A percentile compares a stretch with the other conserved stretches of the same genome.
Conservation (phyloP, 2,797 vertebrate genomes). For the Euthynnus affinis region DNA sequence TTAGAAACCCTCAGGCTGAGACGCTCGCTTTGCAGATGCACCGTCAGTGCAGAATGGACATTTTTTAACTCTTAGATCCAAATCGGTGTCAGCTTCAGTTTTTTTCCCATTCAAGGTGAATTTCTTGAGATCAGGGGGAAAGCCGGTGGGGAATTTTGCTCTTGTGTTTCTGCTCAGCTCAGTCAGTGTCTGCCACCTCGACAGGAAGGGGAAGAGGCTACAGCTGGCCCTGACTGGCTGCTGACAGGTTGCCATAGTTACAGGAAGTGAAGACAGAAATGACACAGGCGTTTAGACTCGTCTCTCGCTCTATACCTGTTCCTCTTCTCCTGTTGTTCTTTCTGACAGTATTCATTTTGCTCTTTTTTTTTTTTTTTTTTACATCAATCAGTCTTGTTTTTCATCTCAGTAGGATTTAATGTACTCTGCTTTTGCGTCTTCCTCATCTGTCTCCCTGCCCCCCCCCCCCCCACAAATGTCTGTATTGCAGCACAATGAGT, state of each 20-base stretch:
- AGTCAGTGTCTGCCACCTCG: slow-evolving; percentile 79
- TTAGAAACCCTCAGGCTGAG: slow-evolving; percentile 20
- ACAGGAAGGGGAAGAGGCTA: slow-evolving; percentile 87
- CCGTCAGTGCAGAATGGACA: slow-evolving; percentile 2
- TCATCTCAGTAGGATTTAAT: slow-evolving; percentile 38
- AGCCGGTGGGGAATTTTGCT: slow-evolving; percentile 50
- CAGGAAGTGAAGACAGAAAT: slow-evolving; percentile 87
- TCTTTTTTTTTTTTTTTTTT: slow-evolving; percentile 26
- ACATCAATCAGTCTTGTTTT: slow-evolving; percentile 35
- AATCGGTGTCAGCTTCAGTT: slow-evolving; percentile 6
- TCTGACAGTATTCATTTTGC: slow-evolving; percentile 56
- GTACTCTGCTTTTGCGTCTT: slow-evolving; percentile 17
- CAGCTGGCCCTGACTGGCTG: slow-evolving; percentile 83
- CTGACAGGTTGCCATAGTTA: slow-evolving; percentile 88
- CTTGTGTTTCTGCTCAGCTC: slow-evolving; percentile 62
- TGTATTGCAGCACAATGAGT: slow-evolving; percentile 67
- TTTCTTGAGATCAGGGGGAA: slow-evolving; percentile 34
- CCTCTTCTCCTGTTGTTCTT: slow-evolving; percentile 61
- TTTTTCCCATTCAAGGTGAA: slow-evolving; percentile 32
- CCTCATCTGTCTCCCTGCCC: not conserved
- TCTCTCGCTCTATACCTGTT: slow-evolving; percentile 74
- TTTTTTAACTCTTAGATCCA: slow-evolving; percentile 28
- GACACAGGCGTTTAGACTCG: slow-evolving; percentile 75
- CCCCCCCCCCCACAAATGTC: slow-evolving; percentile 8
- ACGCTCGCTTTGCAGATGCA: slow-evolving; percentile 17